These are phyloP conservation scores for Nephrotoma guestfalica DNA, from an alignment of 2,888 invertebrate species.

Conservation along the genomic window DNA sequence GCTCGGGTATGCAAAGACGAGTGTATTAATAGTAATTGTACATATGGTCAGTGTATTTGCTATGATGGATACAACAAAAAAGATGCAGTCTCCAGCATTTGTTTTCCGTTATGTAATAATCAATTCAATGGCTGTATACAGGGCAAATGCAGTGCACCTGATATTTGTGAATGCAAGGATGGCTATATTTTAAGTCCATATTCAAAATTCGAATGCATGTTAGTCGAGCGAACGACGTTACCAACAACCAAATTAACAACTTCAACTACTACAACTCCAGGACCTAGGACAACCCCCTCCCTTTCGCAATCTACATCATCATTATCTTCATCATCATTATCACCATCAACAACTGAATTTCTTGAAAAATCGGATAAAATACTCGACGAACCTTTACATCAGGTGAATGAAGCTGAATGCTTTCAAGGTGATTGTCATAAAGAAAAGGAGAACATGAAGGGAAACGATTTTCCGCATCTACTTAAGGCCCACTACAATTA, in stretches of 20 bases:
- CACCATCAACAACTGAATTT: background rate
- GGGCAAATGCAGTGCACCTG: conserved; percentile 8
- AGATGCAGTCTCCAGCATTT: background rate
- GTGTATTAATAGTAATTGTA: conserved; percentile 1
- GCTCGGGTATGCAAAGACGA: background rate
- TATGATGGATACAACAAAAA: background rate
- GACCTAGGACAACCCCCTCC: background rate
- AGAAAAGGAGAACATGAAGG: background rate
- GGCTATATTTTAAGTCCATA: background rate
- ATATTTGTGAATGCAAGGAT: conserved; percentile 7
- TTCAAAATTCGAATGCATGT: background rate
- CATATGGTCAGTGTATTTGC: background rate
- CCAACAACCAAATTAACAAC: background rate
- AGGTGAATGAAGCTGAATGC: background rate
- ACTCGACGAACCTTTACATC: background rate
- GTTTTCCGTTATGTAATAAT: background rate
- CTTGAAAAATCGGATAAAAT: background rate
- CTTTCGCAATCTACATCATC: background rate
- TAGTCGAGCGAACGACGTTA: background rate
- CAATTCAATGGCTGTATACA: conserved; percentile 4
- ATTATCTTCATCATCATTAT: background rate
- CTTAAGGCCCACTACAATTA: background rate
- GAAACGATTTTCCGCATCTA: background rate
- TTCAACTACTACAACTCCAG: background rate
- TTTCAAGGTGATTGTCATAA: background rate